A percentile compares a stretch with the other conserved stretches of the same genome.
phyloP scores from a whole-genome alignment of 2,113 vertebrate genomes.

The Condylura cristata region DNA sequence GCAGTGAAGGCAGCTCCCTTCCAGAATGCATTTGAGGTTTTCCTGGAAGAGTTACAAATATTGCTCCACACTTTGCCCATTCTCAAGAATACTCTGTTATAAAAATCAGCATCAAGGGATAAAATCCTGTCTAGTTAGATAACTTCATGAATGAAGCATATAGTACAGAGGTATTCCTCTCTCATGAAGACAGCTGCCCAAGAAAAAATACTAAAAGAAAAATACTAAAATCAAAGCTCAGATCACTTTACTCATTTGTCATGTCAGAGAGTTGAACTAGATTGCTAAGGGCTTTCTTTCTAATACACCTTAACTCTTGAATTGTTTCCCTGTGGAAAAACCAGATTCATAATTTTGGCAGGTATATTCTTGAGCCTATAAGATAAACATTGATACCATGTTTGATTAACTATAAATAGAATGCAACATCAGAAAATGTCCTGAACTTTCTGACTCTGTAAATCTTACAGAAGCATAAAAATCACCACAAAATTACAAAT shows the following conservation, averaged over 20 bases:
- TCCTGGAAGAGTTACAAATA: slow-evolving; percentile 72
- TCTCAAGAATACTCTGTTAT: background rate
- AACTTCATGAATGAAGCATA: background rate
- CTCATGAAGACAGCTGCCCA: background rate
- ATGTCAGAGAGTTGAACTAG: background rate
- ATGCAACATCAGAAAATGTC: background rate
- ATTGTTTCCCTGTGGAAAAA: slow-evolving; percentile 27
- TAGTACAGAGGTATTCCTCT: background rate
- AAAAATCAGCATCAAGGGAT: background rate
- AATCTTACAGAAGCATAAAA: background rate
- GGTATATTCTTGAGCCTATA: background rate
- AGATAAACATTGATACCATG: background rate
- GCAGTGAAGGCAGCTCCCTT: slow-evolving; percentile 53
- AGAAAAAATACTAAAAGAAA: background rate
- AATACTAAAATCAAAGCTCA: background rate
- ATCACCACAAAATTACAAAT: background rate
- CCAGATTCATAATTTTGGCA: background rate
- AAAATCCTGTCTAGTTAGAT: background rate
- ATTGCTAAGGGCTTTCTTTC: background rate
- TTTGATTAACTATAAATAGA: background rate
- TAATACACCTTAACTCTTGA: background rate
- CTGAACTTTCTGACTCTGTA: background rate
- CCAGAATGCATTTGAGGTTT: slow-evolving; percentile 60
- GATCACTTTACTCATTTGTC: background rate
- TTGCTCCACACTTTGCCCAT: background rate